phyloP scores from a whole-genome alignment of 2,113 vertebrate genomes.

The Ailurus styani region DNA sequence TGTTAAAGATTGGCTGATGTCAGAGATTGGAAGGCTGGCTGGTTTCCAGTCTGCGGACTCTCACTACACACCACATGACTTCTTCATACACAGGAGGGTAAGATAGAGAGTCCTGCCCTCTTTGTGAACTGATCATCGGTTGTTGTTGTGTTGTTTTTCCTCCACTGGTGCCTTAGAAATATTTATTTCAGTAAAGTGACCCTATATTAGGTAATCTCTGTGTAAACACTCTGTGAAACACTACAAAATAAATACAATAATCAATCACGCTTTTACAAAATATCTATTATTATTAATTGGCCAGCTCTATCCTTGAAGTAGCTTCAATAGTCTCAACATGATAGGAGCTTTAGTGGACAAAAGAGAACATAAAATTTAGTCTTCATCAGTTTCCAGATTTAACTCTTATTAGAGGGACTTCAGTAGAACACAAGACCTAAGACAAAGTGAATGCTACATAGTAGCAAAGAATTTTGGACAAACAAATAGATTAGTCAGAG shows the following conservation, averaged over 20 bases:
- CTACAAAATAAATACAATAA: not conserved
- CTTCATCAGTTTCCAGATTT: not conserved
- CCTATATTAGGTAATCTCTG: not conserved
- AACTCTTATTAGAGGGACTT: not conserved
- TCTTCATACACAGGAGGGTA: not conserved
- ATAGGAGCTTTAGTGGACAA: not conserved
- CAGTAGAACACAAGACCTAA: not conserved
- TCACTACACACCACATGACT: accelerated
- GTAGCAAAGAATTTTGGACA: not conserved
- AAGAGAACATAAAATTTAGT: not conserved
- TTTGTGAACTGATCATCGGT: not conserved
- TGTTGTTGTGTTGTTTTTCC: not conserved
- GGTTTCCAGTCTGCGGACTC: not conserved
- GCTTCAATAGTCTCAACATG: not conserved
- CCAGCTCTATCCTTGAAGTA: not conserved
- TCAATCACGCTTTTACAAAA: not conserved
- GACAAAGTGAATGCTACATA: not conserved
- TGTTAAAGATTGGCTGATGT: not conserved
- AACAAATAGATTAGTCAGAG: not conserved
- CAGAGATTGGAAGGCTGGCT: not conserved
- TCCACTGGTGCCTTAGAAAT: not conserved
- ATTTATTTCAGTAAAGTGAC: not conserved
- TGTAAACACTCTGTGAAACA: not conserved
- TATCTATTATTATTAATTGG: not conserved
- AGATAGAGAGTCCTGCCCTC: not conserved